A percentile compares a stretch with the other conserved stretches of the same genome.
These are phyloP conservation scores for Indri indri DNA, from an alignment of 2,113 vertebrate genomes.

Conservation along the genomic window DNA sequence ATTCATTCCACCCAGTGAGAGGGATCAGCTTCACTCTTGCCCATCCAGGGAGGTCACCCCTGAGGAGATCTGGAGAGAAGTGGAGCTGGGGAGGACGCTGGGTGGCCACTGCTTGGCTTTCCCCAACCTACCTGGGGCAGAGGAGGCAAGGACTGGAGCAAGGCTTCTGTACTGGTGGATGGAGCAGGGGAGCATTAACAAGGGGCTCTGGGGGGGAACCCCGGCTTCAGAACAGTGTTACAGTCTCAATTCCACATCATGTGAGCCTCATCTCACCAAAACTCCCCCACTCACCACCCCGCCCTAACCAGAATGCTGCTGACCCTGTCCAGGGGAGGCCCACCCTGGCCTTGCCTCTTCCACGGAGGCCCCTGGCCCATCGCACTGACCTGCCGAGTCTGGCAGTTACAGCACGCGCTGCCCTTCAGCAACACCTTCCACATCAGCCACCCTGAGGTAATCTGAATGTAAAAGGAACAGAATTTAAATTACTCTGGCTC, in stretches of 20 bases:
- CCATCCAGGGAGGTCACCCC: neutral
- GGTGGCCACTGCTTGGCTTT: too few relatives aligned
- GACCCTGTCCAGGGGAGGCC: neutral
- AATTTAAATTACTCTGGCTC: slow-evolving; percentile 30
- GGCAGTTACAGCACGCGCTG: neutral
- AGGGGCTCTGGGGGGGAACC: neutral
- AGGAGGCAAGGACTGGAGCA: rapidly evolving
- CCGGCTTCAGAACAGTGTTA: neutral
- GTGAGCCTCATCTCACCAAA: neutral
- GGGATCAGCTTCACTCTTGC: neutral
- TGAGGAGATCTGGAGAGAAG: neutral
- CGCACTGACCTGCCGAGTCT: neutral
- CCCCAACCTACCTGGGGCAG: neutral
- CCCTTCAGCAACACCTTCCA: neutral
- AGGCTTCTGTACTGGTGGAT: neutral
- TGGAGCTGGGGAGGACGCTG: neutral
- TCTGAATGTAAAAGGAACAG: neutral
- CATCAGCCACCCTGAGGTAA: neutral
- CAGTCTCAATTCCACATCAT: neutral
- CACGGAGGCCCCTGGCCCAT: neutral
- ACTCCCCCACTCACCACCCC: neutral
- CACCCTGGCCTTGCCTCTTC: neutral
- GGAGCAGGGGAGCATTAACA: neutral
- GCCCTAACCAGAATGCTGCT: neutral
- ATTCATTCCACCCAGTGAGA: neutral